phyloP scores from a whole-genome alignment of 2,797 vertebrate genomes.

The Acanthiza pusilla region DNA sequence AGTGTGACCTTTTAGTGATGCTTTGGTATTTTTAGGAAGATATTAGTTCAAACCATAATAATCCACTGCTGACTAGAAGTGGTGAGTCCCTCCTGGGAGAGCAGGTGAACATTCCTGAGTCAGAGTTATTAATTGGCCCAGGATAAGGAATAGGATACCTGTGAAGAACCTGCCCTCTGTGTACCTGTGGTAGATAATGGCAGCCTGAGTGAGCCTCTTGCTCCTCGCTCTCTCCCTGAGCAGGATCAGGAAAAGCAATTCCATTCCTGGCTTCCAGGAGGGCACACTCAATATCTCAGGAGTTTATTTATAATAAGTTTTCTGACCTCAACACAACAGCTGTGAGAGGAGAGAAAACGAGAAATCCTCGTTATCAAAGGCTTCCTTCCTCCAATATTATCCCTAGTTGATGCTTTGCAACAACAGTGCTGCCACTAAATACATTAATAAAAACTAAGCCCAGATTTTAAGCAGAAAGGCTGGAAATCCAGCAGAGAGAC shows the following conservation, averaged over 20 bases:
- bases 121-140: background rate
- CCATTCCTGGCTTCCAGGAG: background rate
- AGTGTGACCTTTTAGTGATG: background rate
- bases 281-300: background rate
- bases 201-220: background rate
- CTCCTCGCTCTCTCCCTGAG: background rate
- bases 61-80: background rate
- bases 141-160: background rate
- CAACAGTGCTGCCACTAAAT: background rate
- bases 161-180: background rate
- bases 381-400: background rate
- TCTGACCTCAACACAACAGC: background rate
- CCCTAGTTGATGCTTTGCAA: background rate
- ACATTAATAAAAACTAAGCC: background rate
- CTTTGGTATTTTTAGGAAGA: constrained; percentile 16
- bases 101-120: background rate
- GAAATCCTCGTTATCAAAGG: background rate
- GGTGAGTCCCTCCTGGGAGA: background rate
- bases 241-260: background rate
- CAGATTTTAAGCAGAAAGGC: background rate
- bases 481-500: background rate
- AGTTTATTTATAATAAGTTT: background rate
- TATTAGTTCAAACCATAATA: background rate
- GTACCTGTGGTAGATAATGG: background rate
- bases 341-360: background rate